Percentiles rank a stretch among this genome's conserved stretches.
Conservation (phyloP, 1,140 invertebrate genomes). For the Amyelois transitella region DNA sequence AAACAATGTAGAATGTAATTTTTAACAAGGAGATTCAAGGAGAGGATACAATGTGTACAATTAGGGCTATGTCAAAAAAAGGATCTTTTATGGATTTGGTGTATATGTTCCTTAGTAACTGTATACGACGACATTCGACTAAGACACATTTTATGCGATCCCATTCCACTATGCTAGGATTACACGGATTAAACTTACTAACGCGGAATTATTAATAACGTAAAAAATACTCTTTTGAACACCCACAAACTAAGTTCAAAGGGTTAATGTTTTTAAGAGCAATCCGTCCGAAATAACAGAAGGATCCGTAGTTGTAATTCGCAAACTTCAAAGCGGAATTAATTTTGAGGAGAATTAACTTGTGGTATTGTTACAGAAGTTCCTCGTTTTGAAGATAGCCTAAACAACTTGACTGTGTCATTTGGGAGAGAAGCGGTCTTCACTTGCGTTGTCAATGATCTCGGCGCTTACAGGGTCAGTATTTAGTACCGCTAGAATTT, state of each 20-base stretch:
- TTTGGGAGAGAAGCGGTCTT: constrained; percentile 86
- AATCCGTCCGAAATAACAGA: background rate
- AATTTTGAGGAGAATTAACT: background rate
- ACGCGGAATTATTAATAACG: background rate
- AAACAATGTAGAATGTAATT: too few relatives aligned
- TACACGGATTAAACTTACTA: background rate
- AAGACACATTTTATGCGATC: too few relatives aligned
- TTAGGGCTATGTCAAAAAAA: too few relatives aligned
- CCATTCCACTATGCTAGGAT: too few relatives aligned
- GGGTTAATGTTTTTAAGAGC: background rate
- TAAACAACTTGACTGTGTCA: constrained; percentile 86
- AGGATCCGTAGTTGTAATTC: background rate
- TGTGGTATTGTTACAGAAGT: constrained; percentile 48
- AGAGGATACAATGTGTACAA: too few relatives aligned
- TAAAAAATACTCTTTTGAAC: constrained; percentile 7
- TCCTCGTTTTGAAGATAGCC: constrained; percentile 85
- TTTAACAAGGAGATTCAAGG: too few relatives aligned
- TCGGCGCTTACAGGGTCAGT: constrained; percentile 84
- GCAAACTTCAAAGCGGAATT: background rate
- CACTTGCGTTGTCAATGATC: constrained; percentile 86
- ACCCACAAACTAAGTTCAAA: background rate
- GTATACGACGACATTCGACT: too few relatives aligned
- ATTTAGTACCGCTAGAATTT: background rate
- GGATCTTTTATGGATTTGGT: too few relatives aligned
- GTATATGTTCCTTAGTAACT: too few relatives aligned